Percentiles rank a stretch among this genome's conserved stretches.
Evolutionary conservation across 2,888 invertebrate genomes (phyloP).

Genomic region (Tenthredo distinguenda): DNA sequence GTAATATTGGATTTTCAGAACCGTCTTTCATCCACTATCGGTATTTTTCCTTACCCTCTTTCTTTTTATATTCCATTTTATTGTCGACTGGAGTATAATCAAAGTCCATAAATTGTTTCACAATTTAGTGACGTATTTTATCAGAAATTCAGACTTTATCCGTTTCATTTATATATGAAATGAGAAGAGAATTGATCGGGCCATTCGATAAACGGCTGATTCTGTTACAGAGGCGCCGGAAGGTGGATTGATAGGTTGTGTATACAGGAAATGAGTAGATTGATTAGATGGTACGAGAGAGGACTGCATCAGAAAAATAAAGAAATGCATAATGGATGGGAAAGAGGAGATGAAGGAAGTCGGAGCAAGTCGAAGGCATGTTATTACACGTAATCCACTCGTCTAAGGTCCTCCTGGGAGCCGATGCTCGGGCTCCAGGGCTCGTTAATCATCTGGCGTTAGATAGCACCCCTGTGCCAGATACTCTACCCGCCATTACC

Average conservation of each 20-base stretch:
- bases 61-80: background rate
- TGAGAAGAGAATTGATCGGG: background rate
- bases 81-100: background rate
- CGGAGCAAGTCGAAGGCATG: conserved; percentile 42
- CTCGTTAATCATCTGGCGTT: conserved; percentile 48
- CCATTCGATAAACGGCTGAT: background rate
- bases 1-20: conserved; percentile 14
- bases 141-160: background rate
- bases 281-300: background rate
- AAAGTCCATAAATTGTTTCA: background rate
- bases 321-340: background rate
- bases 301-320: background rate
- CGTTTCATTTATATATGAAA: background rate
- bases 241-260: background rate
- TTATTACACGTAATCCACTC: conserved; percentile 48
- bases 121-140: background rate
- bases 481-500: conserved; percentile 34
- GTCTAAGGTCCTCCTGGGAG: conserved; percentile 31
- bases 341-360: background rate
- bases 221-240: background rate
- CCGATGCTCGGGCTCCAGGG: background rate
- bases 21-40: background rate
- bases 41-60: background rate
- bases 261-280: background rate
- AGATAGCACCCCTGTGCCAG: conserved; percentile 43